Evolutionary conservation across 1,140 invertebrate genomes (phyloP).

Genomic region (Helicoverpa zea): DNA sequence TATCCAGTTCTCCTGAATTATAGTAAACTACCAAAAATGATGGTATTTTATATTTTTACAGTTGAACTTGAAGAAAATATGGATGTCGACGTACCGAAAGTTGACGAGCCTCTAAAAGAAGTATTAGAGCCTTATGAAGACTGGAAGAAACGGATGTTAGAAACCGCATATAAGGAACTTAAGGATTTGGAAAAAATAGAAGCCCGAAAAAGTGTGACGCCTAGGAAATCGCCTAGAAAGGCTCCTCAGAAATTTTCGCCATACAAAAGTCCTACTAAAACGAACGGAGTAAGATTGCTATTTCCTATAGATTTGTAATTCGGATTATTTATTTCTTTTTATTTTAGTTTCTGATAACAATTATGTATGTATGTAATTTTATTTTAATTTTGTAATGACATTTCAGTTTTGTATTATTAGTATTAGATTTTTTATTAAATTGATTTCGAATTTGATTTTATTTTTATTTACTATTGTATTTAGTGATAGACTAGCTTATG

Average conservation of each 20-base stretch:
- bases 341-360: neutral
- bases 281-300: conserved; percentile 67
- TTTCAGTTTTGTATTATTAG: conserved; percentile 23
- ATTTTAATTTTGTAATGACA: conserved; percentile 3
- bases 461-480: neutral
- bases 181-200: conserved; percentile 55
- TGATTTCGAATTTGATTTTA: neutral
- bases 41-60: conserved; percentile 47
- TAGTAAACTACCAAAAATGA: neutral
- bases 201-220: conserved; percentile 55
- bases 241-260: conserved; percentile 74
- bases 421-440: conserved; percentile 12
- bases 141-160: conserved; percentile 74
- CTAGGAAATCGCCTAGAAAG: conserved; percentile 74
- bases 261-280: conserved; percentile 66
- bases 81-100: conserved; percentile 59
- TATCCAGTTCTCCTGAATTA: neutral
- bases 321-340: neutral
- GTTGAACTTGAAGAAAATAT: conserved; percentile 60
- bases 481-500: neutral
- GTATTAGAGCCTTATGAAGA: conserved; percentile 70
- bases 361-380: conserved; percentile 3
- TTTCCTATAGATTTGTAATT: conserved; percentile 60
- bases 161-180: conserved; percentile 70
- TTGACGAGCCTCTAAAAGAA: conserved; percentile 60